These are phyloP conservation scores for Solen grandis DNA, from an alignment of 1,140 invertebrate genomes.

Conservation along the genomic window DNA sequence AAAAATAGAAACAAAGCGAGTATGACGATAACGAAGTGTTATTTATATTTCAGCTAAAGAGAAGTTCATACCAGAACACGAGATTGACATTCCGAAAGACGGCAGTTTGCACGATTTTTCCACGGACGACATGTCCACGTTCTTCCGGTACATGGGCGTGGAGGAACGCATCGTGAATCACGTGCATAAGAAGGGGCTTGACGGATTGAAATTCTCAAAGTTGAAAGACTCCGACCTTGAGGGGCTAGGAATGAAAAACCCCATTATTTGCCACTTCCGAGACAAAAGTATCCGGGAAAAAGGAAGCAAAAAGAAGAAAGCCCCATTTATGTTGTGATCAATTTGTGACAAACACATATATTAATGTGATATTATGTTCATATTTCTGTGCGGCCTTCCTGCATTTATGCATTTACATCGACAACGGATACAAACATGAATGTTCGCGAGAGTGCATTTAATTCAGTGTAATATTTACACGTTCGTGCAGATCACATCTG, in stretches of 20 bases:
- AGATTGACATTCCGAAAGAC: slow-evolving; percentile 89
- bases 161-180: slow-evolving; percentile 62
- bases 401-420: too few species aligned
- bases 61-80: slow-evolving; percentile 77
- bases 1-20: neutral
- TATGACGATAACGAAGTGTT: neutral
- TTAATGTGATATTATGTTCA: too few species aligned
- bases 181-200: slow-evolving; percentile 62
- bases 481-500: too few species aligned
- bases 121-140: slow-evolving; percentile 63
- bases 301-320: slow-evolving; percentile 46
- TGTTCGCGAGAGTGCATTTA: too few species aligned
- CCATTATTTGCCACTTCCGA: slow-evolving; percentile 64
- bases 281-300: slow-evolving; percentile 58
- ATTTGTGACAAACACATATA: too few species aligned
- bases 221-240: slow-evolving; percentile 69
- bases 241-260: slow-evolving; percentile 62
- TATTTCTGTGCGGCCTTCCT: too few species aligned
- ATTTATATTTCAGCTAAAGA: slow-evolving; percentile 40
- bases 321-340: slow-evolving; percentile 60
- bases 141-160: slow-evolving; percentile 61
- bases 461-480: too few species aligned
- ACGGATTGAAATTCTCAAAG: slow-evolving; percentile 65
- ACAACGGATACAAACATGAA: too few species aligned
- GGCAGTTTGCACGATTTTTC: slow-evolving; percentile 62